Base-by-base conservation (phyloP, 2,113 vertebrate species). In the Tragelaphus strepsiceros region DNA sequence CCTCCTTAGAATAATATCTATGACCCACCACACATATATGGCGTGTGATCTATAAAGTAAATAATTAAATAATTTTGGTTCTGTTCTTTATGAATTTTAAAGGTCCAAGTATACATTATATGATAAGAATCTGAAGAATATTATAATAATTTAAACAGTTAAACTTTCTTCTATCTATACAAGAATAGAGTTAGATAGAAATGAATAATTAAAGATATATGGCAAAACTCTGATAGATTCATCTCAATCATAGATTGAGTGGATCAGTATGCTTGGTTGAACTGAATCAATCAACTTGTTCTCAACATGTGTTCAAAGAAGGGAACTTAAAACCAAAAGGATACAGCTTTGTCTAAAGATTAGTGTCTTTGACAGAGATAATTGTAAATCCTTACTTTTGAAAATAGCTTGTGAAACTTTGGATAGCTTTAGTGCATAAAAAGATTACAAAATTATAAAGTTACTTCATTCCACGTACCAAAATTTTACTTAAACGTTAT, bases 201-300 rank as follows among this genome's bases (percentile, higher is more conserved):
- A 49, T 95, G 30, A 97, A 51, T 93, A 83, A 74, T 90, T 96
- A 96, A 89, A 88, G 85, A 92, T 88, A 62, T 64, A 88, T 54
- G 64, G 43, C 84, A 89, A 46, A 88, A 64, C 16, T 94, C 54
- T n/a, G 67, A 59, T 19, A 95, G 61, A 32, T 78, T 64, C 22
- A 58, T 94, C 43, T 96, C 61, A 81, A 3, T 84, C 46, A 92
- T 82, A 46, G 43, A 74, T 59, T 39, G 64, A 91, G 21, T 80
- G 21, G 22, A 62, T 71, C 77, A 83, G 16, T 64, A 22, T 94
- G 32, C 28, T 82, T 61, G n/a, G 14, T 83, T 96, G 61, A 87
- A 80, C 21, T 54, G 77, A 91, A 77, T 88, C 21, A 71, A 91
- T 89, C 61, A 94, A 78, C 86, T 56, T 93, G 19, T 86, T 13